phyloP scores from a whole-genome alignment of 1,140 invertebrate genomes.

The Drosophila bifasciata region DNA sequence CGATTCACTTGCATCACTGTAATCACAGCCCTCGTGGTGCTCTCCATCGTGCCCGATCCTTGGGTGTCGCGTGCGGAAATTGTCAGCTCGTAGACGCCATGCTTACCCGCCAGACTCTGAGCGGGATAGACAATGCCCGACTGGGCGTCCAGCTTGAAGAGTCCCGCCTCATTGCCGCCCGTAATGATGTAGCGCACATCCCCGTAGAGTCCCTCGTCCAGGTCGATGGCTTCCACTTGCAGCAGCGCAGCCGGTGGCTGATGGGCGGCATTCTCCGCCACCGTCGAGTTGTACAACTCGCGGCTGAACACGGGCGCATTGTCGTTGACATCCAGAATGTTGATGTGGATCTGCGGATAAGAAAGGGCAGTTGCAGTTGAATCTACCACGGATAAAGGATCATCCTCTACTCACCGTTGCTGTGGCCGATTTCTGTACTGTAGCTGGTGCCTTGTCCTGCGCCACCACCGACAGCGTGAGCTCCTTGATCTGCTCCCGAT shows the following conservation, averaged over 20 bases:
- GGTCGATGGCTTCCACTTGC: slow-evolving; percentile 89
- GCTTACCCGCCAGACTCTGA: slow-evolving; percentile 87
- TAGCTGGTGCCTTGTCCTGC: slow-evolving; percentile 90
- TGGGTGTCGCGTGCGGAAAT: slow-evolving; percentile 91
- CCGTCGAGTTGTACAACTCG: slow-evolving; percentile 89
- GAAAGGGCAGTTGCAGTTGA: neutral
- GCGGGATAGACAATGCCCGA: slow-evolving; percentile 92
- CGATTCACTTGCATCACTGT: slow-evolving; percentile 93
- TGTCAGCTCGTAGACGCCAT: slow-evolving; percentile 87
- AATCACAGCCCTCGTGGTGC: slow-evolving; percentile 90
- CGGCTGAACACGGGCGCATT: slow-evolving; percentile 91
- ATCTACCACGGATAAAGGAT: neutral
- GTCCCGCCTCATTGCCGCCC: slow-evolving; percentile 87
- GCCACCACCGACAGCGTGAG: slow-evolving; percentile 92
- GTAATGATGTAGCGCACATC: slow-evolving; percentile 90
- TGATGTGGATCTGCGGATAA: slow-evolving; percentile 88
- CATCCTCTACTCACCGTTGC: slow-evolving; percentile 86
- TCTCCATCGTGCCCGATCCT: slow-evolving; percentile 87
- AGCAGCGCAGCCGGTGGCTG: slow-evolving; percentile 91
- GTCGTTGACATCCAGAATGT: slow-evolving; percentile 93
- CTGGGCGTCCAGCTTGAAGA: slow-evolving; percentile 89
- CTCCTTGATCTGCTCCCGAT: slow-evolving; percentile 90
- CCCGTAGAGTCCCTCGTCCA: slow-evolving; percentile 91
- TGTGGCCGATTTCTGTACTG: slow-evolving; percentile 88
- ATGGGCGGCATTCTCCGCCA: slow-evolving; percentile 92